Percentiles rank a stretch among this genome's conserved stretches.
Evolutionary conservation across 2,113 vertebrate species (phyloP).

Genomic region (Tetraodon nigroviridis): DNA sequence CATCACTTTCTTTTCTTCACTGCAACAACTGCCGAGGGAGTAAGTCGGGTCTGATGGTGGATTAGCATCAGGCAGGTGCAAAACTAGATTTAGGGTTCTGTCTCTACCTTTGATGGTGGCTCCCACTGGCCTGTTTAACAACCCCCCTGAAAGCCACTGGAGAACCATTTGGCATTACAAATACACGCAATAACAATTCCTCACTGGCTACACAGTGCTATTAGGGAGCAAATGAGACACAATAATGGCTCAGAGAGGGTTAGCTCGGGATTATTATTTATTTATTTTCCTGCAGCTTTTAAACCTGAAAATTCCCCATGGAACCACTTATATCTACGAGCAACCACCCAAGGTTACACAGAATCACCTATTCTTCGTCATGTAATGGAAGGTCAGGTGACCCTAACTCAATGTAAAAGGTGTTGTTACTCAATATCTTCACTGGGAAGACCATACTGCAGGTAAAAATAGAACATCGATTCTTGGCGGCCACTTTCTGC

Average conservation of each 20-base stretch:
- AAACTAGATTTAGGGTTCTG: conserved; percentile 14
- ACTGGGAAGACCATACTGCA: neutral
- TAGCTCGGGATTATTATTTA: too few relatives aligned
- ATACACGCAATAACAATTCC: neutral
- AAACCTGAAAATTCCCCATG: neutral
- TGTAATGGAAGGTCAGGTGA: conserved; percentile 5
- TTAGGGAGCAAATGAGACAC: conserved; percentile 4
- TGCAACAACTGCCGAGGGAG: neutral
- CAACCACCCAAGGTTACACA: conserved; percentile 4
- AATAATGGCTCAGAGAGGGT: conserved; percentile 1
- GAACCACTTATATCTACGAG: conserved; percentile 3
- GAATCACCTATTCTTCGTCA: conserved; percentile 11
- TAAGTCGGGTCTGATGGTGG: neutral
- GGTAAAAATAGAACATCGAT: neutral
- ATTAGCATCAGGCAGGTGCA: conserved; percentile 18
- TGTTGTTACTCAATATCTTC: too few relatives aligned
- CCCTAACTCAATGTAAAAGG: neutral
- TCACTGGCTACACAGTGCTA: neutral
- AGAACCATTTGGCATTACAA: conserved; percentile 3
- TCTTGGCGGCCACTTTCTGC: conserved; percentile 13
- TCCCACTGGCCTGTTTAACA: conserved; percentile 6
- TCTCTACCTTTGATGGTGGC: neutral
- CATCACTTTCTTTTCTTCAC: neutral
- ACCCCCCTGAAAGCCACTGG: conserved; percentile 9
- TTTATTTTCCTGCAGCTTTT: neutral